These are phyloP conservation scores for Lemur catta DNA, from an alignment of 2,797 vertebrate genomes.

Conservation along the genomic window DNA sequence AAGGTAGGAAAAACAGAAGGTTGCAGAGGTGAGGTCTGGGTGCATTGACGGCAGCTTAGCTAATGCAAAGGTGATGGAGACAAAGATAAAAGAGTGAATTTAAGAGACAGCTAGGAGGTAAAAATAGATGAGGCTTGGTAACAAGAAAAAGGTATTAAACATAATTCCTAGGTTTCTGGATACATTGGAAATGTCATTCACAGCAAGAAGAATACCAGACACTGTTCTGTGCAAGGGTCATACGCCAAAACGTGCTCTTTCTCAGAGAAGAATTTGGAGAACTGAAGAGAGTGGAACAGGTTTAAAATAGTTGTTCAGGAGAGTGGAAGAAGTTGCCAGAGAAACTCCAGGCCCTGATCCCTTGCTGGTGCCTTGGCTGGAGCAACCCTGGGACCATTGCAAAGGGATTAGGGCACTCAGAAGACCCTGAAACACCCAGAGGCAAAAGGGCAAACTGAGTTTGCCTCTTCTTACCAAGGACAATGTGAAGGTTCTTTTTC, in stretches of 20 bases:
- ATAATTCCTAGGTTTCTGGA: background rate
- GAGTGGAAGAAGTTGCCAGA: background rate
- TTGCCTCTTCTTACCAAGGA: constrained; percentile 87
- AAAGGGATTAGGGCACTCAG: background rate
- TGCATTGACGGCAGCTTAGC: background rate
- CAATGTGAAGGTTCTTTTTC: constrained; percentile 94
- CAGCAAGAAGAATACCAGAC: background rate
- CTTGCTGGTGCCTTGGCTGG: background rate
- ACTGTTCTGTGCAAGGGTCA: background rate
- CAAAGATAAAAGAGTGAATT: background rate
- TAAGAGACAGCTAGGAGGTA: background rate
- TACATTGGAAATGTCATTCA: background rate
- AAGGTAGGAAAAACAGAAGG: background rate
- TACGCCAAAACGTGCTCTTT: background rate
- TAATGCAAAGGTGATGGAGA: background rate
- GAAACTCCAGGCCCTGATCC: background rate
- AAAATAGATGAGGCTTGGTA: background rate
- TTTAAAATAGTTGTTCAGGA: background rate
- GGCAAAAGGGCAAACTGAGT: background rate
- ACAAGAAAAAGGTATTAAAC: background rate
- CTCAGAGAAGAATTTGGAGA: background rate
- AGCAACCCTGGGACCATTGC: background rate
- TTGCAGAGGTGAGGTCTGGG: background rate
- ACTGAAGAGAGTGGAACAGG: background rate
- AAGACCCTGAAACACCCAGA: background rate